Evolutionary conservation across 2,113 vertebrate genomes (phyloP), one percentile per base, ranked within the genome.

Genomic region (Saguinus imperator): DNA sequence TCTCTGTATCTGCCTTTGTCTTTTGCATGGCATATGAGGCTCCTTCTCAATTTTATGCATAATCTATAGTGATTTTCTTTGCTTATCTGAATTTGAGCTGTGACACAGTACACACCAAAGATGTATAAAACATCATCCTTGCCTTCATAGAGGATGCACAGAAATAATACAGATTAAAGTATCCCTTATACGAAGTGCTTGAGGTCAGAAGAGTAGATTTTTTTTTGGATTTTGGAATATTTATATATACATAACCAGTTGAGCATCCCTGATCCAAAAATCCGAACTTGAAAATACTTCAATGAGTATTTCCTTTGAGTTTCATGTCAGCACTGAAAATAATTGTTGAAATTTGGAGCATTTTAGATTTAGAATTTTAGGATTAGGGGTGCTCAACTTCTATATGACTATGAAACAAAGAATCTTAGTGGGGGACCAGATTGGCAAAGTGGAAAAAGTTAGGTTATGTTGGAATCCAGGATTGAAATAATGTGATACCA

Each of bases 11-110:
- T 75, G 17, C 14, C 13, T 95, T 87, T 89, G 32, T 70, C 37
- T 25, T 91, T 83, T 86, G 29, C 45, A 50, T 70, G 40, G 10
- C 81, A 93, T 76, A 66, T 40, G 76, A 90, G 50, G 10, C 66
- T 81, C 35, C 58, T 94, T 95, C 32, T 77, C 45, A 94, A 90
- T 95, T 94, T 94, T 20, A 81, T 81, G 45, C 18, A 85, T 55
- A 96, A 72, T 80, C 52, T 90, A 32, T 11, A 64, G 29, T 35
- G 37, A 61, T 80, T 92, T 57, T 35, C 29, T 12, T 92, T 94
- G 27, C 17, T 87, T 64, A 82, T 21, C 45, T 93, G 29, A 88
- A 88, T 35, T 66, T 1, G 25, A 92, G 50, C 7, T 81, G 35
- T 95, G 61, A 14, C 40, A 81, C 40, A 81, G 5, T 40, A 90